Base-by-base conservation (phyloP, 2,113 vertebrate species). In the Columba janthina region DNA sequence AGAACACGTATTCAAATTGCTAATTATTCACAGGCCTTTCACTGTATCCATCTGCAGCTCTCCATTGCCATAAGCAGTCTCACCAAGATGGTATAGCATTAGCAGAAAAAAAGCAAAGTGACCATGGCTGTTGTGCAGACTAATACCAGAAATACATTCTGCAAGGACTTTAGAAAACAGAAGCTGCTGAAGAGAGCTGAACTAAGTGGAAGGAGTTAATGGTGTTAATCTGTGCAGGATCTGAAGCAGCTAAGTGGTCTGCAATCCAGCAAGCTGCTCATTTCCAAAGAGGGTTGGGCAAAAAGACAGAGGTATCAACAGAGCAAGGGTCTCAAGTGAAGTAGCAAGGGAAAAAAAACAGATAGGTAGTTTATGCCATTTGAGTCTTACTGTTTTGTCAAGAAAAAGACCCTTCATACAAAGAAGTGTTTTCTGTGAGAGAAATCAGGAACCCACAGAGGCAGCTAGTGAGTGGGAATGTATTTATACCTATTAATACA, bases 151-250 rank as follows among this genome's bases (percentile, higher is more conserved):
- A 92, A 54, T 34, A 3, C 51, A 34, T 77, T 88, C 46, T 90
- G 54, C 38, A 38, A 77, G 62, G 71, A 77, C 79, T 70, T 80
- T 9, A 83, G 65, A 90, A 90, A 94, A 67, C 60, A 60, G 75
- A 77, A 90, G 29, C 61, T 3, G 2, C 57, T 84, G 61, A 81
- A 89, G 89, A 94, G 58, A 64, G 21, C 21, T 85, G 61, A 78
- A 90, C n/a, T 72, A 95, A 87, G 71, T 89, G 65, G 84, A 92
- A 94, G 54, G 61, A 95, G 57, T 91, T 94, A 94, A 91, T 82
- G 61, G 53, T 53, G 29, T 91, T 94, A 82, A 92, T 89, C 77
- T 58, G 46, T 75, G 70, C 21, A 60, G 77, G 57, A 81, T 89
- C 65, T 79, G 61, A 92, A 71, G 38, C 38, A 72, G 79, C 77